Conservation (phyloP, 2,888 invertebrate genomes). For the Luffia ferchaultella region DNA sequence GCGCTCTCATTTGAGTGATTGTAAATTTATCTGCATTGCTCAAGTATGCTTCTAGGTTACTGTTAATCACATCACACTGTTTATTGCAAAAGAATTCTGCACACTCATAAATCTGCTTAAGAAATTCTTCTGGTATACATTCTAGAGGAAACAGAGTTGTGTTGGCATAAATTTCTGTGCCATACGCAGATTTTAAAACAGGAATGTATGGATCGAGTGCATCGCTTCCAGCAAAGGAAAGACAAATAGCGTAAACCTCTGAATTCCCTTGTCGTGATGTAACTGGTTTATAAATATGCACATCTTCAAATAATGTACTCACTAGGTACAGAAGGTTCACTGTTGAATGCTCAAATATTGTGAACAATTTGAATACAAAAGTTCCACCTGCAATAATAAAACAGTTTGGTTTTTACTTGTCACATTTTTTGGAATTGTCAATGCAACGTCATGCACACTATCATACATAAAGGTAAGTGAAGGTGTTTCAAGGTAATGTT, state of each 20-base stretch:
- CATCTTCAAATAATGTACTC: constrained; percentile 74
- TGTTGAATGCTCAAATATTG: constrained; percentile 85
- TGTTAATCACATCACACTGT: constrained; percentile 73
- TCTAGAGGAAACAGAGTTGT: constrained; percentile 67
- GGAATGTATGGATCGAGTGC: constrained; percentile 43
- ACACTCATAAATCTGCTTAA: constrained; percentile 71
- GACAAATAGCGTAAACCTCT: constrained; percentile 86
- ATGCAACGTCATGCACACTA: too few relatives aligned
- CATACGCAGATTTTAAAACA: constrained; percentile 48
- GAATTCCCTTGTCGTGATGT: constrained; percentile 97
- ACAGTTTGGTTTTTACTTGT: too few relatives aligned
- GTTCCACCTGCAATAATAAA: constrained; percentile 69
- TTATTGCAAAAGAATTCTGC: constrained; percentile 71
- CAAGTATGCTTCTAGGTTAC: constrained; percentile 69
- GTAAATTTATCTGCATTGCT: constrained; percentile 18
- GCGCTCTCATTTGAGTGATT: constrained; percentile 36
- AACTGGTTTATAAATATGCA: constrained; percentile 85
- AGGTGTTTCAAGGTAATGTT: too few relatives aligned
- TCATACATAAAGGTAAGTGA: too few relatives aligned
- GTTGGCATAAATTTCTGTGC: constrained; percentile 35
- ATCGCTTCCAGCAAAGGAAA: constrained; percentile 62
- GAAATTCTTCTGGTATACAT: constrained; percentile 69
- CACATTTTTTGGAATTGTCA: too few relatives aligned
- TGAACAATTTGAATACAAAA: constrained; percentile 90
- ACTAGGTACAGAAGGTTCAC: constrained; percentile 82